Base-by-base conservation (phyloP, 2,888 invertebrate genomes). In the Mythimna ferrago region DNA sequence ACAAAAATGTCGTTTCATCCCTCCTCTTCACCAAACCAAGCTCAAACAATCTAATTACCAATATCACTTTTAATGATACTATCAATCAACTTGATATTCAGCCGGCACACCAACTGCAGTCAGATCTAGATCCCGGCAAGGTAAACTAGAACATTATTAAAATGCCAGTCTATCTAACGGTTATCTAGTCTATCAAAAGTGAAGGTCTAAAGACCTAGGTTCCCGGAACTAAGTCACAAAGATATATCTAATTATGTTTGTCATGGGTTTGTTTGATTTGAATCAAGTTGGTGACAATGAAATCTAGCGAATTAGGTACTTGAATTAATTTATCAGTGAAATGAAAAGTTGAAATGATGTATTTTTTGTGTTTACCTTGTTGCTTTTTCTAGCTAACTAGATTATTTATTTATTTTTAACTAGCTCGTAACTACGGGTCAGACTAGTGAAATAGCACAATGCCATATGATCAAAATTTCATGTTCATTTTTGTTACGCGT, bases 121-220 rank as follows among this genome's bases (percentile, higher is more conserved):
- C 32, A 54, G 6, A 67, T 66, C 67, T 68, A 71, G 58, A 77
- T 57, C 32, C 9, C 21, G 11, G 38, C 82, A 78, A 82, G 82
- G 82, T 77, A 69, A 84, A 84, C 82, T 54, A 71, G 84, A 35
- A 69, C 84, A 81, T 82, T 84, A 82, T 81, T 81, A 51, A 81
- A 82, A 82, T 81, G 73, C 71, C 84, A 72, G 63, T 38, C 32
- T 73, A 53, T 63, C 10, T 83, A 61, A 48, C 64, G 0, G 53
- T 65, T 69, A 81, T 78, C 78, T 80, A 32, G 74, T 71, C 64
- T 77, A 81, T 81, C 71, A 76, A 67, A 64, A 84, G 70, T 81
- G 73, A 84, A 84, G 73, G 14, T 32, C 21, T 71, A 21, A 19
- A 41, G 32, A 44, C 14, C 61, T 60, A 63, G 72, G 14, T 35